Evolutionary conservation across 2,113 vertebrate species (phyloP), one percentile per base, ranked within the genome.

Genomic region (Arvicanthis niloticus): DNA sequence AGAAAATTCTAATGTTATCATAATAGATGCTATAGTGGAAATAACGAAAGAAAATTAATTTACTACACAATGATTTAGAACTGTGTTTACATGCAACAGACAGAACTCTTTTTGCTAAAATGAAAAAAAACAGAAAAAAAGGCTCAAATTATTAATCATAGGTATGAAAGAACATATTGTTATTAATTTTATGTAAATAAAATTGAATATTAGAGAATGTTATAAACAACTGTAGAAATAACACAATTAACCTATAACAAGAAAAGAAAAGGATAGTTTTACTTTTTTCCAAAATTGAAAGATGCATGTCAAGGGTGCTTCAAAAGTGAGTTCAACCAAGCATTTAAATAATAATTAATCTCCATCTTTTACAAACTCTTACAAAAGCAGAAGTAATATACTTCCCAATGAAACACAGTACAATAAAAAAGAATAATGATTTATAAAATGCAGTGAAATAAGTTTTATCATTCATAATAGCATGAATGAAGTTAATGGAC

Each of bases 11-110:
- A 78, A 48, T 82, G 10, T 5, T 92, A 92, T 21, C 65, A 73
- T 26, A 88, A 45, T 80, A 81, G 88, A 53, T 7, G 56, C 26
- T 42, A 5, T 58, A n/a, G 37, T 58, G 37, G 12, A 58, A 58
- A 82, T 40, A 58, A 82, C n/a, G 16, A 37, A 34, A 91, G 15
- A 96, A 93, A 91, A 93, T 72, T 22, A 93, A 58, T 92, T 37
- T 37, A 80, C 34, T 40, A 51, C 26, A 72, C 8, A 45, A 56
- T 81, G 16, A 82, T 42, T 84, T 84, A 84, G 13, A 60, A 62
- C 22, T 42, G n/a, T 82, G 53, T 42, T 60, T 60, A 62, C 24
- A 5, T 62, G 7, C 53, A 94, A 72, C 42, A 88, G 65, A 88
- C 24, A n/a, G 82, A 73, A 26, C 62, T n/a, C 5, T 4, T 21